phyloP scores from a whole-genome alignment of 2,888 invertebrate species.

The Tipula lateralis region DNA sequence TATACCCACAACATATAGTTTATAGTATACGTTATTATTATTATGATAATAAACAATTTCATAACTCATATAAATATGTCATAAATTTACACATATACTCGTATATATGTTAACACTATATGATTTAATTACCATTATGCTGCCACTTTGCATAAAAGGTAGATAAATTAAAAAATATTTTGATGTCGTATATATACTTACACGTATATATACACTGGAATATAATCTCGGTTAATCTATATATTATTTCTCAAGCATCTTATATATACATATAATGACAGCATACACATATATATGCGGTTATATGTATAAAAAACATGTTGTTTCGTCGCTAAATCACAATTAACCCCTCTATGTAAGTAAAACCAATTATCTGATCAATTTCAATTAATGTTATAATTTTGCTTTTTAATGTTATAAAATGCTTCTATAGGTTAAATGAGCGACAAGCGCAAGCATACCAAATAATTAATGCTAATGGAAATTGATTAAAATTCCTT shows the following conservation, averaged over 20 bases:
- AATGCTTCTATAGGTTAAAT: too few species aligned
- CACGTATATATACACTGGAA: not conserved
- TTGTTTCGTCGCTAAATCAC: not conserved
- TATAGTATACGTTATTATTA: not conserved
- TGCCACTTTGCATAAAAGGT: not conserved
- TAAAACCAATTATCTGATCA: not conserved
- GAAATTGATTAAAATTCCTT: conserved; percentile 24
- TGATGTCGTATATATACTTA: not conserved
- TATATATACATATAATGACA: not conserved
- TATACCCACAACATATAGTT: not conserved
- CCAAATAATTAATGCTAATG: conserved; percentile 15
- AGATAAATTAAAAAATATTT: not conserved
- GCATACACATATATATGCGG: not conserved
- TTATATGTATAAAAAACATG: not conserved
- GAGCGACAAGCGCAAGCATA: not conserved
- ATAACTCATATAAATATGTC: conserved; percentile 19
- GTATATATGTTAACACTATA: not conserved
- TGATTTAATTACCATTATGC: not conserved
- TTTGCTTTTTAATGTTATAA: not conserved
- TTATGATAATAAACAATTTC: not conserved
- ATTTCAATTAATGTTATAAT: not conserved
- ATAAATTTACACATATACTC: not conserved
- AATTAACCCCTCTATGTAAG: not conserved
- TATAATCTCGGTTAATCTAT: not conserved
- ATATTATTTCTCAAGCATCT: not conserved